A percentile compares a stretch with the other conserved stretches of the same genome.
Evolutionary conservation across 1,140 invertebrate genomes (phyloP).

Genomic region (Drosophila repletoides): DNA sequence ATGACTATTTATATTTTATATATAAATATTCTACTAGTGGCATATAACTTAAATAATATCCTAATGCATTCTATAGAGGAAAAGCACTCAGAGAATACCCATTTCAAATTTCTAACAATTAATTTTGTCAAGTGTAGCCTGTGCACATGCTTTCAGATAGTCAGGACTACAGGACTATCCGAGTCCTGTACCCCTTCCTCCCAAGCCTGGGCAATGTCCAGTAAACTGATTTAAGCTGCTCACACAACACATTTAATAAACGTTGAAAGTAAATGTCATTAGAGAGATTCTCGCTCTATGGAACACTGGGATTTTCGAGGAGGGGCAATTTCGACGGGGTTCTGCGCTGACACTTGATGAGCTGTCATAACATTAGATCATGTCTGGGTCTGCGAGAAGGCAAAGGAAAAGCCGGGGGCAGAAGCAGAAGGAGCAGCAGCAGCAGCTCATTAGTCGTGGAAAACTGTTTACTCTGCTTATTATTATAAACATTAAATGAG

Average conservation of each 20-base stretch:
- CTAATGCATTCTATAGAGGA: too few species aligned
- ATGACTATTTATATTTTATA: too few species aligned
- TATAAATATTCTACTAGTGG: too few species aligned
- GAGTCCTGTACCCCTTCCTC: not conserved
- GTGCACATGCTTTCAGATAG: slow-evolving; percentile 10
- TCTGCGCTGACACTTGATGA: slow-evolving; percentile 76
- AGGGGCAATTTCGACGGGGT: not conserved
- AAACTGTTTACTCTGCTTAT: slow-evolving; percentile 73
- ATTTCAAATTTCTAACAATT: too few species aligned
- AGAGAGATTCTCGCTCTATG: slow-evolving; percentile 32
- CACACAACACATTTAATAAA: slow-evolving; percentile 69
- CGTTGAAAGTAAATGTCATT: slow-evolving; percentile 80
- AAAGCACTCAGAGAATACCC: too few species aligned
- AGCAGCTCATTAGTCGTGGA: slow-evolving; percentile 66
- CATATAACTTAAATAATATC: too few species aligned
- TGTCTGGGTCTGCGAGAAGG: slow-evolving; percentile 15
- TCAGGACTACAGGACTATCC: not conserved
- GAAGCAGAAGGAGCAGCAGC: slow-evolving; percentile 1
- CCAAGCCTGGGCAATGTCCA: slow-evolving; percentile 43
- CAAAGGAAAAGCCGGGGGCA: too few species aligned
- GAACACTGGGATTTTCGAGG: not conserved
- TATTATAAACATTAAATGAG: slow-evolving; percentile 67
- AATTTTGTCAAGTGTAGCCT: slow-evolving; percentile 10
- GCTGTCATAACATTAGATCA: slow-evolving; percentile 81
- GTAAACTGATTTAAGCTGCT: slow-evolving; percentile 68